Conservation (phyloP, 2,113 vertebrate genomes). For the Bungarus multicinctus region DNA sequence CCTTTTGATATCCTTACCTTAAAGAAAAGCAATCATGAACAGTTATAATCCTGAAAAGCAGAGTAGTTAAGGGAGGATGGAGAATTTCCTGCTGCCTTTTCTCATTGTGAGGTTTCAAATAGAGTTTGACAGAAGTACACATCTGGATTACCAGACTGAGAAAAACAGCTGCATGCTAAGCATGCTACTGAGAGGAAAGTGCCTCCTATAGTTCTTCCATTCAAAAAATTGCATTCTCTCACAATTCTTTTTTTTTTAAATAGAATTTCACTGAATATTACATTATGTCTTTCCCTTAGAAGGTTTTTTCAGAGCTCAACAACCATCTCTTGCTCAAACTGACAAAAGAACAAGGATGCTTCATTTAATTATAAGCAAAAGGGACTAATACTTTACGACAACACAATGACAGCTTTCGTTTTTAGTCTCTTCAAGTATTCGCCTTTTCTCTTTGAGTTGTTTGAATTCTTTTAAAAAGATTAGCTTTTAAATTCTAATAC, state of each 20-base stretch:
- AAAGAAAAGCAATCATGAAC: not conserved
- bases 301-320: not conserved
- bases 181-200: not conserved
- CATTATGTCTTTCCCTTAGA: not conserved
- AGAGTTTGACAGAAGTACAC: not conserved
- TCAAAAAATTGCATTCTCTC: not conserved
- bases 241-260: not conserved
- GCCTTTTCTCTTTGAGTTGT: not conserved
- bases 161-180: not conserved
- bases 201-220: not conserved
- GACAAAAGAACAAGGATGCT: not conserved
- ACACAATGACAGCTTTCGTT: constrained; percentile 14
- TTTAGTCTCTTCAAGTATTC: not conserved
- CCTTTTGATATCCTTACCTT: not conserved
- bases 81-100: not conserved
- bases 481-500: not conserved
- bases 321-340: not conserved
- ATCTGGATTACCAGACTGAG: not conserved
- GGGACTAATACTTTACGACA: constrained; percentile 17
- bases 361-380: not conserved
- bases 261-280: not conserved
- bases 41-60: not conserved
- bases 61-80: no score
- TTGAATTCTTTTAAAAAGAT: not conserved
- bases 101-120: not conserved